These are phyloP conservation scores for Oophaga pumilio DNA, from an alignment of 2,113 vertebrate genomes.

Conservation along the genomic window DNA sequence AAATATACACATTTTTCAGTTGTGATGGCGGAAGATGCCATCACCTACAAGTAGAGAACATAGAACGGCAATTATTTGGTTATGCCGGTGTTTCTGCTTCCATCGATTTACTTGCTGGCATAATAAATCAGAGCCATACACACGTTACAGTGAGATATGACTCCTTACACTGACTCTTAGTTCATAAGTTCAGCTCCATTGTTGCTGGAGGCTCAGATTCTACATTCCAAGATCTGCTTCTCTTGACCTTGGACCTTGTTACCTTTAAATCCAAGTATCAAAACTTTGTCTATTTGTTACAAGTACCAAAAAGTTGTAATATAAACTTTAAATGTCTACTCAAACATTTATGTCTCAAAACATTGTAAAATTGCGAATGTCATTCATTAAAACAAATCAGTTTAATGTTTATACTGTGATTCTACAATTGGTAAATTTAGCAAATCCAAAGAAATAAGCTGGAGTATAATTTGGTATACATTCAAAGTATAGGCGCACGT, in stretches of 20 bases:
- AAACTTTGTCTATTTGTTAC: background rate
- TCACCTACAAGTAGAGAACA: background rate
- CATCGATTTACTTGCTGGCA: background rate
- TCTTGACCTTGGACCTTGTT: background rate
- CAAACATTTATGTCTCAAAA: background rate
- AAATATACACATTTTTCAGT: background rate
- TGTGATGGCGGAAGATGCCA: background rate
- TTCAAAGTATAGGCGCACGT: too few species aligned
- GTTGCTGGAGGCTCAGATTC: background rate
- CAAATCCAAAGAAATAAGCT: too few species aligned
- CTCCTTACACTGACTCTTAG: background rate
- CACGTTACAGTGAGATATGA: background rate
- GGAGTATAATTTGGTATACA: too few species aligned
- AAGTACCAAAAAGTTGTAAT: background rate
- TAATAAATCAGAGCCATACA: background rate
- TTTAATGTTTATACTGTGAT: too few species aligned
- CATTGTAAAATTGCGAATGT: background rate
- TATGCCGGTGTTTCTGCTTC: background rate
- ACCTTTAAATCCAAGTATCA: background rate
- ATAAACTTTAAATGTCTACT: background rate
- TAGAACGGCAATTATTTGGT: background rate
- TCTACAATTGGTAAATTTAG: too few species aligned
- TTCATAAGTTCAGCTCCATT: background rate
- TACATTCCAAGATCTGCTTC: background rate
- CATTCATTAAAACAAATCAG: background rate